Percentiles rank a stretch among this genome's conserved stretches.
These are phyloP conservation scores for Sphinx pinastri DNA, from an alignment of 2,888 invertebrate genomes.

Conservation along the genomic window DNA sequence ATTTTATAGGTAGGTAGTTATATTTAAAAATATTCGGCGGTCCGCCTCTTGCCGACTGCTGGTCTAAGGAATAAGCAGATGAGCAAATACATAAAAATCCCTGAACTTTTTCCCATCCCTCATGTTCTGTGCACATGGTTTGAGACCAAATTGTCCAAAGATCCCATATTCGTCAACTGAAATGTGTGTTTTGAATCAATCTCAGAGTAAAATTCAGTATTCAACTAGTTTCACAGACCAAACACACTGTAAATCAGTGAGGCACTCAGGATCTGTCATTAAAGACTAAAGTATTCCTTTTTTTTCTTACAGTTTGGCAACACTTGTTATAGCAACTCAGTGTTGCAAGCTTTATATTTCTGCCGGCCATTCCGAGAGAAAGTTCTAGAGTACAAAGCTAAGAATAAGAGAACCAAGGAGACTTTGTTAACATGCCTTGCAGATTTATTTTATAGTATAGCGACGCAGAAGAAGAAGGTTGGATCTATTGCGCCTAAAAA, in stretches of 20 bases:
- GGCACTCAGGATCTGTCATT: background rate
- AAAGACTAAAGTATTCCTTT: background rate
- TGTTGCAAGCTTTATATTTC: conserved; percentile 99
- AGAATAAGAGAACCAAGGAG: conserved; percentile 97
- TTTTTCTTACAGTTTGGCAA: conserved; percentile 96
- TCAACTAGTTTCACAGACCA: no score
- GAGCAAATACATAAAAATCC: no score
- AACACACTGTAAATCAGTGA: background rate
- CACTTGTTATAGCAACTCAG: conserved; percentile 99
- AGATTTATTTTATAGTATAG: conserved; percentile 99
- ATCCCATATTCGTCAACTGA: no score
- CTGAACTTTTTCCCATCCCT: no score
- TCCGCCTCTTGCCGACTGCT: no score
- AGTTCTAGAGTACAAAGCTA: conserved; percentile 98
- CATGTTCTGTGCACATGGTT: no score
- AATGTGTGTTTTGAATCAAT: no score
- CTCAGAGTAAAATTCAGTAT: no score
- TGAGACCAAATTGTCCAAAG: no score
- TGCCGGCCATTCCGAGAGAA: conserved; percentile 99
- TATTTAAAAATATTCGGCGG: no score
- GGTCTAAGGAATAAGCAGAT: no score
- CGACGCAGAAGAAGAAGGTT: conserved; percentile 99
- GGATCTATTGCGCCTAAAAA: conserved; percentile 99
- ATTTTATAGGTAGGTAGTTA: no score
- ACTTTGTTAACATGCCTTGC: conserved; percentile 98